Evolutionary conservation across 2,113 vertebrate species (phyloP).

Genomic region (Scalopus aquaticus): DNA sequence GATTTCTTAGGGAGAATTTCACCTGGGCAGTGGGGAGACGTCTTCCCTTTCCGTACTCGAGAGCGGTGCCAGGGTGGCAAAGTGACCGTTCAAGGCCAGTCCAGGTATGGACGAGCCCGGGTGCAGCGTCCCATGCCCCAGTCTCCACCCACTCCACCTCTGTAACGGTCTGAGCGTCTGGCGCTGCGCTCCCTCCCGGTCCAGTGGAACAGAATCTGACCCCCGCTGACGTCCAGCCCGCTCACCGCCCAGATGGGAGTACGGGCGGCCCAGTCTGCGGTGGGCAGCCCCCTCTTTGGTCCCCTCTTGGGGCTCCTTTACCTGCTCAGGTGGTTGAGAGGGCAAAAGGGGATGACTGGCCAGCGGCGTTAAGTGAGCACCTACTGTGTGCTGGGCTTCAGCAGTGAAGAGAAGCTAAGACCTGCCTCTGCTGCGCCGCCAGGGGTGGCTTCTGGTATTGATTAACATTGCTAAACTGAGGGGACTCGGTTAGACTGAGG

Average conservation of each 20-base stretch:
- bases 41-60: background rate
- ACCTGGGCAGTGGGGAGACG: background rate
- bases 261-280: accelerated
- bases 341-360: background rate
- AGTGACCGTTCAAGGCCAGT: background rate
- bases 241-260: background rate
- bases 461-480: background rate
- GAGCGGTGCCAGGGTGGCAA: background rate
- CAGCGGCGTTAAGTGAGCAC: background rate
- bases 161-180: background rate
- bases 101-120: background rate
- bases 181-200: accelerated
- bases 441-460: no score
- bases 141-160: no score
- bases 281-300: background rate
- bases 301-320: accelerated
- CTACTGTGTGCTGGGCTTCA: accelerated
- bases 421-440: accelerated
- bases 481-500: accelerated
- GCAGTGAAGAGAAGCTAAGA: background rate
- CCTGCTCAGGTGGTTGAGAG: background rate
- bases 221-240: background rate
- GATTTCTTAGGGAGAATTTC: no score
- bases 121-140: no score
- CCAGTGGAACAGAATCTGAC: accelerated